Evolutionary conservation across 2,113 vertebrate genomes (phyloP).

Genomic region (Plecturocebus donacophilus): DNA sequence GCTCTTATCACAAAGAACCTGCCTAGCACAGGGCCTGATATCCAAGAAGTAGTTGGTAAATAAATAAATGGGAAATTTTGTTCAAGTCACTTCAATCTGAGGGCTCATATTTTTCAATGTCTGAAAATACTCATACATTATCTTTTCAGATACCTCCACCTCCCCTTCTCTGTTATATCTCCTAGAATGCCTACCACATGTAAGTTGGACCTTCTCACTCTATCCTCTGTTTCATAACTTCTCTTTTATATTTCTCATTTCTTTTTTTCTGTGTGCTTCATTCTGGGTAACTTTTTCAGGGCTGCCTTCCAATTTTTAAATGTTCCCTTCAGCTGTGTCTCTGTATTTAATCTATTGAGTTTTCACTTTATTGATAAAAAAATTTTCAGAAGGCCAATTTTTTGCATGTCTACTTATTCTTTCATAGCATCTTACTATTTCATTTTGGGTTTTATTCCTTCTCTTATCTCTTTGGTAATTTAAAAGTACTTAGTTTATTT

Average conservation of each 20-base stretch:
- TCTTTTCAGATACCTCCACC: neutral
- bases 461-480: neutral
- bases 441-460: neutral
- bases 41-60: neutral
- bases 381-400: neutral
- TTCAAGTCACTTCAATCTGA: neutral
- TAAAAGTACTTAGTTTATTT: neutral
- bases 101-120: neutral
- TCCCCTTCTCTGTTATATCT: neutral
- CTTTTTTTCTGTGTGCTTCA: neutral
- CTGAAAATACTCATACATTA: neutral
- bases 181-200: neutral
- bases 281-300: neutral
- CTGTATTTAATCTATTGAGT: neutral
- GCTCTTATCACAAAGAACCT: neutral
- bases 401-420: conserved; percentile 1
- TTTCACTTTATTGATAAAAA: neutral
- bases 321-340: conserved; percentile 3
- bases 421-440: neutral
- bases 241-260: neutral
- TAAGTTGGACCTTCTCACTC: neutral
- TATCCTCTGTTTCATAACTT: neutral
- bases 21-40: neutral
- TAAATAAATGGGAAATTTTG: neutral
- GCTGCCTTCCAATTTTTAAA: conserved; percentile 43